phyloP scores from a whole-genome alignment of 2,888 invertebrate species.

The Conops quadrifasciatus region DNA sequence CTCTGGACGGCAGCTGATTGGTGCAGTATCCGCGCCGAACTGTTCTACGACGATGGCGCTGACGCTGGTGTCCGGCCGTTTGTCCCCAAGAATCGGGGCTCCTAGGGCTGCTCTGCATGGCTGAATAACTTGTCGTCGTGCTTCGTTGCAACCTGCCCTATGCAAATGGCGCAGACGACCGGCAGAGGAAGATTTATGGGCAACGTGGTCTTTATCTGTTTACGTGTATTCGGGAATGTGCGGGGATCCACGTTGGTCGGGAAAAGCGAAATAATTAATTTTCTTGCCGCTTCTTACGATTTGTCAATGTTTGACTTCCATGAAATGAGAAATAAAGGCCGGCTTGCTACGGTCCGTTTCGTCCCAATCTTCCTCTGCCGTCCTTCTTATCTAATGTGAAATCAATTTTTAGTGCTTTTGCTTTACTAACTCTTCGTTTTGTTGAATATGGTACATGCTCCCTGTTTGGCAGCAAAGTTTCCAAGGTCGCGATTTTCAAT shows the following conservation, averaged over 20 bases:
- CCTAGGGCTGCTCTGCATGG: not conserved
- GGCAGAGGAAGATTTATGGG: constrained; percentile 36
- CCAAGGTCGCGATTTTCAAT: constrained; percentile 17
- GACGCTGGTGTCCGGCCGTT: not conserved
- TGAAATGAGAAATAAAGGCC: constrained; percentile 6
- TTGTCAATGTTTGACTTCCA: constrained; percentile 32
- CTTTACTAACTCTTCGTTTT: not conserved
- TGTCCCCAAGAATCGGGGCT: not conserved
- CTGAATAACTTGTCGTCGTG: not conserved
- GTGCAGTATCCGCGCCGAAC: not conserved
- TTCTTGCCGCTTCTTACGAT: constrained; percentile 31
- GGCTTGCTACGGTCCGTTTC: not conserved
- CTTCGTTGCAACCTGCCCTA: constrained; percentile 28
- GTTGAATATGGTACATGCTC: not conserved
- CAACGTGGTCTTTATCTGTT: constrained; percentile 27
- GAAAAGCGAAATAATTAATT: constrained; percentile 26
- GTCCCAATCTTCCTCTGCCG: not conserved
- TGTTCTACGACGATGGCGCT: constrained; percentile 5
- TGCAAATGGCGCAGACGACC: constrained; percentile 38
- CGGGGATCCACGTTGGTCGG: constrained; percentile 2
- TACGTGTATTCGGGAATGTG: constrained; percentile 24
- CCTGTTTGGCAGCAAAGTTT: not conserved
- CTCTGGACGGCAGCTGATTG: not conserved
- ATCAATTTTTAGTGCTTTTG: constrained; percentile 6
- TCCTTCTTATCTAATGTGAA: constrained; percentile 21